Conservation (phyloP, 2,888 invertebrate species). For the Patella caerulea region DNA sequence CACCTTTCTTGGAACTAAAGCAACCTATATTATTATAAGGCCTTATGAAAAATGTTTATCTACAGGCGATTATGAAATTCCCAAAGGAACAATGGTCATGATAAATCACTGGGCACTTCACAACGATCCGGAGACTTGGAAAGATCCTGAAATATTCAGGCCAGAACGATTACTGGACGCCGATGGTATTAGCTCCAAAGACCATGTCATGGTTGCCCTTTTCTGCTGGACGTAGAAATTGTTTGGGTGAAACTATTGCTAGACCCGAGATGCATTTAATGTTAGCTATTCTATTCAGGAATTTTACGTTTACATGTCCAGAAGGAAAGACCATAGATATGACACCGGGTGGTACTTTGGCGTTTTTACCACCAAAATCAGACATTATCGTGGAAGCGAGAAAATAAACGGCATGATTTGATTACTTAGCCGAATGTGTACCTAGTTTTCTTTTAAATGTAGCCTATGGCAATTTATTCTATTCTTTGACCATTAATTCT, state of each 20-base stretch:
- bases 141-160: constrained; percentile 47
- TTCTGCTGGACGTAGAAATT: constrained; percentile 43
- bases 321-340: neutral
- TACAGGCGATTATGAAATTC: constrained; percentile 49
- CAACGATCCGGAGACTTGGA: constrained; percentile 52
- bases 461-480: no score
- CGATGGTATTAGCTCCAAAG: constrained; percentile 48
- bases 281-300: constrained; percentile 26
- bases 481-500: no score
- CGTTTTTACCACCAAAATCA: neutral
- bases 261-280: constrained; percentile 31
- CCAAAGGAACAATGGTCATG: constrained; percentile 49
- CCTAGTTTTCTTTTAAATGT: no score
- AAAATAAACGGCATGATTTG: no score
- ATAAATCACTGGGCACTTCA: constrained; percentile 54
- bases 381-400: neutral
- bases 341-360: neutral
- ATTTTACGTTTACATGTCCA: constrained; percentile 21
- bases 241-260: constrained; percentile 36
- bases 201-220: constrained; percentile 58
- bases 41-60: neutral
- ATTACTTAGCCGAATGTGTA: no score
- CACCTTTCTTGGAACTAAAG: no score
- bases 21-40: no score
- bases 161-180: constrained; percentile 56